Conservation (phyloP, 2,888 invertebrate species). For the Leptopilina myrica region DNA sequence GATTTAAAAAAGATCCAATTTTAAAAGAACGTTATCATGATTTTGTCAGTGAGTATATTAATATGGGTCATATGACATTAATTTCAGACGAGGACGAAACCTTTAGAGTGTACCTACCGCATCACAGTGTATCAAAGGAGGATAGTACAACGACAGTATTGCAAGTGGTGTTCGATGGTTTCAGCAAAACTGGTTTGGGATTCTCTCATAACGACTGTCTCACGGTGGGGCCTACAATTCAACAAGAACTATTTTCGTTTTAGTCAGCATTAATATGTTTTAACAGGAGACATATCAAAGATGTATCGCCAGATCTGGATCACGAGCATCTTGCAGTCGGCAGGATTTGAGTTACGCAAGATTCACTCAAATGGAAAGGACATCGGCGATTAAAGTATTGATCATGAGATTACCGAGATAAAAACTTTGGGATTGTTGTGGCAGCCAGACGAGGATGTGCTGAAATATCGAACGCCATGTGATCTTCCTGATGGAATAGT, state of each 20-base stretch:
- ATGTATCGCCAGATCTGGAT: not conserved
- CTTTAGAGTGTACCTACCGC: not conserved
- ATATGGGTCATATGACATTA: not conserved
- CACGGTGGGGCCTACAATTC: not conserved
- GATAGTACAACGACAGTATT: not conserved
- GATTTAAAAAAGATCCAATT: not conserved
- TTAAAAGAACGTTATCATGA: not conserved
- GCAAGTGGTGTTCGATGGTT: not conserved
- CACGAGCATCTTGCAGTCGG: not conserved
- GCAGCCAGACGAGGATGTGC: constrained; percentile 43
- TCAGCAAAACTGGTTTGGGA: not conserved
- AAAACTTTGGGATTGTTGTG: constrained; percentile 46
- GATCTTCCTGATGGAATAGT: not conserved
- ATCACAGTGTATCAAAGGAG: not conserved
- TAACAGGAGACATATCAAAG: not conserved
- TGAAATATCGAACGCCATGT: constrained; percentile 24
- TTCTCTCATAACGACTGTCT: not conserved
- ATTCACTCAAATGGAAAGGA: not conserved
- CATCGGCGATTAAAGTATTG: not conserved
- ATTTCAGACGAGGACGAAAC: not conserved
- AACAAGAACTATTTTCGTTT: not conserved
- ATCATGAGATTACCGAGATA: constrained; percentile 3
- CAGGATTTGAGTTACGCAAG: constrained; percentile 52
- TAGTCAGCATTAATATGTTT: not conserved
- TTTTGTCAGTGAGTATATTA: not conserved